Evolutionary conservation across 2,888 invertebrate species (phyloP), one percentile per base, ranked within the genome.

Genomic region (Mystacides longicornis): DNA sequence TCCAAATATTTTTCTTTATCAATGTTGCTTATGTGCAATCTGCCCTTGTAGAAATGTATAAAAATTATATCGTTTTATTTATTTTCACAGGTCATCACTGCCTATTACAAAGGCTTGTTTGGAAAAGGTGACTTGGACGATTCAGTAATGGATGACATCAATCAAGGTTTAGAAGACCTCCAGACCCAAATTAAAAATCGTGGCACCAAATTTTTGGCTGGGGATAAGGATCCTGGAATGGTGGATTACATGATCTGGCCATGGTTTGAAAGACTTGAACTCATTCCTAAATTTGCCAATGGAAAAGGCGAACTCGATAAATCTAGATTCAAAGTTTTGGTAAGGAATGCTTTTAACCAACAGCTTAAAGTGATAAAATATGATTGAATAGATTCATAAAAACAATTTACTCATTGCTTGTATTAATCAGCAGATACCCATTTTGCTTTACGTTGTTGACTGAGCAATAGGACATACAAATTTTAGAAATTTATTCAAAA

Each of bases 231-330:
- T 55, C 87, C 90, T 1, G 89, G 89, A 47, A 81, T 87, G 78
- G 71, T 90, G 51, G 91, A 92, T 68, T 86, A 85, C 63, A 88
- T 90, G 78, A 82, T 91, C 62, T 91, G 89, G 89, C 91, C 91
- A 1, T 91, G 89, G 86, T 81, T 87, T 64, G 91, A 91, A 68
- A 67, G 77, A 11, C 74, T 77, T 55, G 71, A 73, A 60, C 69
- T 75, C 3, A 64, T 87, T 43, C 71, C 89, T 0, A 75, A 77
- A 64, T 67, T 83, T 20, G 81, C 84, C 46, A 81, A 81, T 50
- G 75, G 81, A 46, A 79, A 82, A 51, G 86, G 82, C 68, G 71
- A 78, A 55, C 74, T 89, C 68, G 84, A 84, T 51, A 77, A 79
- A 56, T 75, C 82, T 22, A 81, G 83, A 67, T 86, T 86, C 67